phyloP scores from a whole-genome alignment of 2,888 invertebrate species.

The Nephrocerus scutellatus region DNA sequence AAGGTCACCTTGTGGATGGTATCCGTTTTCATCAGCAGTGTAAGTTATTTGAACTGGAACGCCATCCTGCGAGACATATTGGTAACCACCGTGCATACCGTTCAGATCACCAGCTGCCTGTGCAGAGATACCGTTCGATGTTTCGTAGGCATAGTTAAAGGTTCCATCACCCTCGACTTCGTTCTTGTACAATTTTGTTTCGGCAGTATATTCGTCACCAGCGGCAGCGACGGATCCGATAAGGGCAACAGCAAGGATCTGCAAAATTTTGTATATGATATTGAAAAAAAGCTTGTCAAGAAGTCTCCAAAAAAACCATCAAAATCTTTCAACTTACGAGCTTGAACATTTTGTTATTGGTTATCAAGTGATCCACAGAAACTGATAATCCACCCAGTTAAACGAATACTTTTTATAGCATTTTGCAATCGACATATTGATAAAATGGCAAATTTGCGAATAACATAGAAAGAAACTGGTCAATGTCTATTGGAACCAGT shows the following conservation, averaged over 20 bases:
- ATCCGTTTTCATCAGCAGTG: conserved; percentile 36
- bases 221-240: conserved; percentile 25
- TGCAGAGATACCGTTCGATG: conserved; percentile 35
- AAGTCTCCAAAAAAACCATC: too few relatives aligned
- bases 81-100: conserved; percentile 31
- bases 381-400: too few relatives aligned
- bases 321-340: too few relatives aligned
- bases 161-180: conserved; percentile 33
- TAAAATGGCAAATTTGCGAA: too few relatives aligned
- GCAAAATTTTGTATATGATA: conserved; percentile 19
- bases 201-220: conserved; percentile 34
- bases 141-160: conserved; percentile 31
- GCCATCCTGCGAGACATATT: conserved; percentile 34
- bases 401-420: too few relatives aligned
- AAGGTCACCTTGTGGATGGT: conserved; percentile 33
- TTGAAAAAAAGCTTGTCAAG: background rate
- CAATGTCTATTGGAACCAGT: too few relatives aligned
- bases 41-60: conserved; percentile 31
- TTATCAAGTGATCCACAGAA: too few relatives aligned
- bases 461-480: too few relatives aligned
- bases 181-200: conserved; percentile 27
- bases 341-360: too few relatives aligned
- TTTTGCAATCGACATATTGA: too few relatives aligned
- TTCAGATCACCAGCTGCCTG: conserved; percentile 32
- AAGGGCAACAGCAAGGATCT: conserved; percentile 22